Base-by-base conservation (phyloP, 2,888 invertebrate species). In the Rhagonycha lutea region DNA sequence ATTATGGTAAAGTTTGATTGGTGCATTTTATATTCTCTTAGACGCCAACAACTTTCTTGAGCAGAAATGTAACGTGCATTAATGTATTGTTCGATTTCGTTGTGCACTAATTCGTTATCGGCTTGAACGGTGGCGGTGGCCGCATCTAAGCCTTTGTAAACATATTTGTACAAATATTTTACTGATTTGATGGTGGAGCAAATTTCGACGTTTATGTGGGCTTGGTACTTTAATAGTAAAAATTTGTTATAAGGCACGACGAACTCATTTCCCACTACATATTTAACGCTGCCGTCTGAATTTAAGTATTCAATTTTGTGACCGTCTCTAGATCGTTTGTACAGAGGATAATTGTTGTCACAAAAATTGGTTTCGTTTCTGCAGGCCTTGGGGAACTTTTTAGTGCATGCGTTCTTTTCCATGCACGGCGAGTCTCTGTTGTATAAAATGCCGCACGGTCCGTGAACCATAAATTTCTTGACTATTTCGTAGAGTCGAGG, bases 181-280 rank as follows among this genome's bases (percentile, higher is more conserved):
- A 83, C 76, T 80, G 75, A 68, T 78, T 0, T 82, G 71, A 32
- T 80, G 7, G 5, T 81, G 47, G 82, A 80, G 73, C 82, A 82
- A 29, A 83, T 70, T 78, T 83, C 82, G 61, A 83, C 82, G 75
- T 84, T 84, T 7, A 84, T 83, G 72, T 84, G 83, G 10, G 68
- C 68, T 12, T 68, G 12, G 3, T 63, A 63, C 14, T 63, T 63
- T 63, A 63, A 63, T 12, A 63, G 63, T 14, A 63, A 18, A 12
- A 12, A 65, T 12, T 18, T 14, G 18, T 65, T 65, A 8, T 4
- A 65, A 10, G 65, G 65, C 18, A 65, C 65, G 5, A 65, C 14
- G 8, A 12, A 18, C 12, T 80, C 77, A 76, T 86, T 86, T 76
- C 86, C 84, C n/a, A 84, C 12, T 14, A 5, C 10, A 23, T 14